phyloP scores from a whole-genome alignment of 2,797 vertebrate genomes.

The Melanotaenia trifasciata region DNA sequence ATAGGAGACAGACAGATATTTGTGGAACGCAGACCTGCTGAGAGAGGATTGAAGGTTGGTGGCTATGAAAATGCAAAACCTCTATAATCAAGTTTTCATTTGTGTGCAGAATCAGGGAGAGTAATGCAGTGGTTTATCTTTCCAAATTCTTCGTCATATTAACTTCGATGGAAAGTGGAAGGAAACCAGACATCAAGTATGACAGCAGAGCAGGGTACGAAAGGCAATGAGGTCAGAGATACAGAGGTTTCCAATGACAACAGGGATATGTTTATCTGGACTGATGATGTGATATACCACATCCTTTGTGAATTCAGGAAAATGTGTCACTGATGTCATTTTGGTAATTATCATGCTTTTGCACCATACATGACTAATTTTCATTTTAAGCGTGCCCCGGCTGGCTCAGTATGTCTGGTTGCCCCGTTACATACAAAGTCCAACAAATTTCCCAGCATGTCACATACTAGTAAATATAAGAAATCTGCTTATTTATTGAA shows the following conservation, averaged over 20 bases:
- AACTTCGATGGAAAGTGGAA: slow-evolving; percentile 25
- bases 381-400: neutral
- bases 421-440: neutral
- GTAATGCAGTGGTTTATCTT: neutral
- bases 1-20: slow-evolving; percentile 1
- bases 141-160: slow-evolving; percentile 1
- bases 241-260: slow-evolving; percentile 22
- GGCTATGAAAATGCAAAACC: slow-evolving; percentile 2
- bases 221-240: slow-evolving; percentile 13
- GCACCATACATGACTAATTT: neutral
- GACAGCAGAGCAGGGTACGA: slow-evolving; percentile 31
- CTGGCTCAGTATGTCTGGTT: neutral
- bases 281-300: neutral
- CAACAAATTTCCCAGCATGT: neutral
- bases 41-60: neutral
- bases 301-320: neutral
- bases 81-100: slow-evolving; percentile 1
- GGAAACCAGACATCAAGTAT: slow-evolving; percentile 14
- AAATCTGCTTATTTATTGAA: neutral
- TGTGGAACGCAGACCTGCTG: slow-evolving; percentile 13
- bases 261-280: neutral
- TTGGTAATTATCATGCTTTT: neutral
- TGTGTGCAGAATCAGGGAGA: neutral
- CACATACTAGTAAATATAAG: neutral
- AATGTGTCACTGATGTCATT: slow-evolving; percentile 7